Evolutionary conservation across 2,797 vertebrate genomes (phyloP).

Genomic region (Oceanodroma leucorhoa): DNA sequence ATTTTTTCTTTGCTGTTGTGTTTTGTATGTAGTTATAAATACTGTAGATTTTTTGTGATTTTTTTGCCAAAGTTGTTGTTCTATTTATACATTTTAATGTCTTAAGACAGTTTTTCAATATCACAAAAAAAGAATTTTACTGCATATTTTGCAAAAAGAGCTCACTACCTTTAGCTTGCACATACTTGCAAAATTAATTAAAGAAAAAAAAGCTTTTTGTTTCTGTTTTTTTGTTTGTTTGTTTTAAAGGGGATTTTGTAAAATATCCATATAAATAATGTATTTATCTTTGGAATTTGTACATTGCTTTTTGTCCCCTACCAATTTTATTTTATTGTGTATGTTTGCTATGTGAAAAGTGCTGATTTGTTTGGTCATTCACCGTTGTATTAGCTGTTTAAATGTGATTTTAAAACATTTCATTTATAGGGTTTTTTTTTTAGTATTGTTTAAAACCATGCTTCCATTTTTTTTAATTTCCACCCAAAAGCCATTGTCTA

Average conservation of each 20-base stretch:
- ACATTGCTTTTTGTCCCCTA: constrained; percentile 84
- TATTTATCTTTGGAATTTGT: constrained; percentile 98
- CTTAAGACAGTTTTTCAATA: constrained; percentile 90
- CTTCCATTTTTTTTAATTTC: constrained; percentile 87
- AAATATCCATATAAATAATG: constrained; percentile 98
- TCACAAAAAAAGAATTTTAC: constrained; percentile 82
- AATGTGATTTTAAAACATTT: constrained; percentile 89
- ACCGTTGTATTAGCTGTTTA: constrained; percentile 89
- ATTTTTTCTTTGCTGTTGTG: constrained; percentile 89
- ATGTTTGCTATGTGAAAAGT: constrained; percentile 91
- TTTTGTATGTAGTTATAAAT: constrained; percentile 91
- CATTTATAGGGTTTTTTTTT: constrained; percentile 77
- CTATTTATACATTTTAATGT: constrained; percentile 94
- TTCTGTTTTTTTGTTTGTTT: constrained; percentile 69
- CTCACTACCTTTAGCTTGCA: constrained; percentile 88
- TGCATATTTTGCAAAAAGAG: constrained; percentile 85
- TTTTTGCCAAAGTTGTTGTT: constrained; percentile 86
- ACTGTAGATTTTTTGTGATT: constrained; percentile 86
- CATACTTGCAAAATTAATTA: constrained; percentile 83
- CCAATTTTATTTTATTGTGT: constrained; percentile 91
- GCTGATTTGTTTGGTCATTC: constrained; percentile 85
- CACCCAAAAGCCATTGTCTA: constrained; percentile 93
- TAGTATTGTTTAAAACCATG: constrained; percentile 88
- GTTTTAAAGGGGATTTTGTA: constrained; percentile 90
- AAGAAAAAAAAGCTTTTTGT: constrained; percentile 73